Evolutionary conservation across 2,888 invertebrate species (phyloP).

Genomic region (Scaptomyza reducta): DNA sequence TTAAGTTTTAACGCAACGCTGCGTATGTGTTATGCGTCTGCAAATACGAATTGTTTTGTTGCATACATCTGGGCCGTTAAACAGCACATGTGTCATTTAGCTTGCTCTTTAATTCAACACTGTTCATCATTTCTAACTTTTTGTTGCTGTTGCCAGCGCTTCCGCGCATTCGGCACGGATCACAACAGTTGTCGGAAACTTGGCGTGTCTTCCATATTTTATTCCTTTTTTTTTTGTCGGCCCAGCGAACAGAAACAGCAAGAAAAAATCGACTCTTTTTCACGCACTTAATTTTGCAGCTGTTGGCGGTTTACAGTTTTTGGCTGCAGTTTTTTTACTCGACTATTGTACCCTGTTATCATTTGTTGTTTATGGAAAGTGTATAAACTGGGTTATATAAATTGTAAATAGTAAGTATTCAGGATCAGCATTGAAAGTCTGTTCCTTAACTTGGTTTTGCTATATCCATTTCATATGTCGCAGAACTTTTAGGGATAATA

Average conservation of each 20-base stretch:
- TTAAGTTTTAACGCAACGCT: conserved; percentile 1
- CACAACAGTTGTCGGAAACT: conserved; percentile 68
- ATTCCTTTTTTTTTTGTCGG: conserved; percentile 1
- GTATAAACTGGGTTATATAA: too few species aligned
- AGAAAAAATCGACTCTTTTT: conserved; percentile 63
- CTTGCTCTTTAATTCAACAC: conserved; percentile 16
- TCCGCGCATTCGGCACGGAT: conserved; percentile 39
- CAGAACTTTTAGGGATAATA: too few species aligned
- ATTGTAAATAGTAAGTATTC: too few species aligned
- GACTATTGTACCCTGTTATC: conserved; percentile 4
- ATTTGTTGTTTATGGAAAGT: not conserved
- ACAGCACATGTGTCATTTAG: conserved; percentile 8
- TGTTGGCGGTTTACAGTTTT: conserved; percentile 29
- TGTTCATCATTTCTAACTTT: conserved; percentile 8
- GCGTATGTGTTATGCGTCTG: conserved; percentile 27
- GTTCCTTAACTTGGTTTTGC: not conserved
- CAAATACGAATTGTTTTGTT: conserved; percentile 9
- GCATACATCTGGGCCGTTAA: conserved; percentile 49
- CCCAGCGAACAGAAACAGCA: conserved; percentile 24
- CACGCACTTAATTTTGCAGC: conserved; percentile 55
- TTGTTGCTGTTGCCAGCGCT: conserved; percentile 20
- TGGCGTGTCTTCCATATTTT: conserved; percentile 32
- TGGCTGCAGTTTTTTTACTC: conserved; percentile 12
- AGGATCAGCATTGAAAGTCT: not conserved
- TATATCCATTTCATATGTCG: too few species aligned